A percentile compares a stretch with the other conserved stretches of the same genome.
These are phyloP conservation scores for Steinernema hermaphroditum DNA, from an alignment of 2,888 invertebrate species.

Conservation along the genomic window DNA sequence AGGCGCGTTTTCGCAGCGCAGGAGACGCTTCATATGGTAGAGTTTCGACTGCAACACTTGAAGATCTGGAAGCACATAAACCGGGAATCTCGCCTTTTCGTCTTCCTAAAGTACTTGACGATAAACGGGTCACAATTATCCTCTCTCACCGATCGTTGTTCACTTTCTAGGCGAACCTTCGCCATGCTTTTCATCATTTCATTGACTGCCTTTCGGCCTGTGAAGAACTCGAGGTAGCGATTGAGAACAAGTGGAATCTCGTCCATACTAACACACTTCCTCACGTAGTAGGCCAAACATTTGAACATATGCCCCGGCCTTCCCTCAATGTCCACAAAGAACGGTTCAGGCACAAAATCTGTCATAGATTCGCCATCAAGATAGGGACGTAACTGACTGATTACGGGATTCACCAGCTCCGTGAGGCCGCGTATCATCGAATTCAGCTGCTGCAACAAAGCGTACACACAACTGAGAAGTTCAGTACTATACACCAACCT, in stretches of 20 bases:
- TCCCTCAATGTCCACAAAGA: background rate
- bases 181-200: constrained; percentile 12
- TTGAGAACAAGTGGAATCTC: background rate
- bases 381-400: background rate
- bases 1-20: background rate
- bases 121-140: no score
- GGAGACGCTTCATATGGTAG: constrained; percentile 6
- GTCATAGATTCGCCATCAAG: background rate
- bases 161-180: constrained; percentile 9
- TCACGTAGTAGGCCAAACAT: background rate
- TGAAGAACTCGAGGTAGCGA: constrained; percentile 5
- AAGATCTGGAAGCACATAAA: constrained; percentile 10
- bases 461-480: background rate
- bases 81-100: constrained; percentile 16
- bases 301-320: background rate
- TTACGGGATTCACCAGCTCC: constrained; percentile 6
- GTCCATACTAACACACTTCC: background rate
- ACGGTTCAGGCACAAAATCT: background rate
- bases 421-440: background rate
- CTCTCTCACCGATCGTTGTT: background rate
- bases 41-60: constrained; percentile 19
- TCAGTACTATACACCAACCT: background rate
- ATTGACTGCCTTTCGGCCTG: background rate
- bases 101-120: constrained; percentile 17
- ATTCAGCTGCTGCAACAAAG: background rate